phyloP scores from a whole-genome alignment of 2,888 invertebrate species.

The Phytoseiulus persimilis region DNA sequence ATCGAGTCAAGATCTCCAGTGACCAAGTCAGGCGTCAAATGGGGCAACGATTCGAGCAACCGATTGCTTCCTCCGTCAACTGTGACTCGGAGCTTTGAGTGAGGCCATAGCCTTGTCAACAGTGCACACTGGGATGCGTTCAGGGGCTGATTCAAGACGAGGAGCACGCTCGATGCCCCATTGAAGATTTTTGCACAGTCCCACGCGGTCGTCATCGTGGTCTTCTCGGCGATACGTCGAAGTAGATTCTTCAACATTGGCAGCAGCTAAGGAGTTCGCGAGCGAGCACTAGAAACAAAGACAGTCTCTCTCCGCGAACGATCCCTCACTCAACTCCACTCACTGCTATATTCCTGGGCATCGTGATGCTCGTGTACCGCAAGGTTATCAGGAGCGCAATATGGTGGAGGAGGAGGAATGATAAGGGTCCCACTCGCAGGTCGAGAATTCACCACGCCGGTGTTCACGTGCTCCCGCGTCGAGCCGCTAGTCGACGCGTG shows the following conservation, averaged over 20 bases:
- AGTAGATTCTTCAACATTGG: background rate
- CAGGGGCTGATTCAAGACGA: slow-evolving; percentile 23
- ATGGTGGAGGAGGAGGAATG: no score
- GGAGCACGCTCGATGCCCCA: background rate
- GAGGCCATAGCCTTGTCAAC: background rate
- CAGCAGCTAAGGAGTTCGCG: no score
- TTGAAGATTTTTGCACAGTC: background rate
- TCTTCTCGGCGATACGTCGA: background rate
- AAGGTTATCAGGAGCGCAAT: no score
- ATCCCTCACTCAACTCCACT: no score
- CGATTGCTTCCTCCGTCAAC: slow-evolving; percentile 22
- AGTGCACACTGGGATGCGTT: background rate
- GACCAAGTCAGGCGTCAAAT: background rate
- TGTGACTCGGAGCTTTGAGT: background rate
- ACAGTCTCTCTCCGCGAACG: no score
- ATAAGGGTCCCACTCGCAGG: no score
- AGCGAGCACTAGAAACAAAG: no score
- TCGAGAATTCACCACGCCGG: no score
- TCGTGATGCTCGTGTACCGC: no score
- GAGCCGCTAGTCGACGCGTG: no score
- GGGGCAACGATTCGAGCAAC: background rate
- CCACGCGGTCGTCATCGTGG: background rate
- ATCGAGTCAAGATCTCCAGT: slow-evolving; percentile 31
- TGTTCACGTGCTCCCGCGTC: no score
- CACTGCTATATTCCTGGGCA: no score